Evolutionary conservation across 1,140 invertebrate genomes (phyloP).

Genomic region (Polypedilum pembai): DNA sequence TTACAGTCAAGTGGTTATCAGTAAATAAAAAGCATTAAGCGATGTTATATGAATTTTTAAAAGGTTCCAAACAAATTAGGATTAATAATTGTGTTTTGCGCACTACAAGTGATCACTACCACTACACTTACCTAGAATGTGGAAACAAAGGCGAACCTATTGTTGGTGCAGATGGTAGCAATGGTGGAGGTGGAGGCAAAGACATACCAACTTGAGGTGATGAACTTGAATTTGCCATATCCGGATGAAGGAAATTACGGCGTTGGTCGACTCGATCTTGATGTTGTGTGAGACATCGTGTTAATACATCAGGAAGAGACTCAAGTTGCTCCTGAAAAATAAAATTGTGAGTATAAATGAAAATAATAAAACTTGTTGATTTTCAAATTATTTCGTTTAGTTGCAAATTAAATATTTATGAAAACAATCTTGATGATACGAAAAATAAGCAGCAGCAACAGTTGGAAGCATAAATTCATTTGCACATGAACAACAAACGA

Average conservation of each 20-base stretch:
- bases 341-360: constrained; percentile 37
- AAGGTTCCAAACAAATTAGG: neutral
- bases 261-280: constrained; percentile 61
- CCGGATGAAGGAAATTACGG: constrained; percentile 76
- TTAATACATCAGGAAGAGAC: constrained; percentile 71
- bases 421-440: too few relatives aligned
- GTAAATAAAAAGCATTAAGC: neutral
- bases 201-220: constrained; percentile 39
- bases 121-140: constrained; percentile 41
- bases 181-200: constrained; percentile 36
- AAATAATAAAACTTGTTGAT: constrained; percentile 25
- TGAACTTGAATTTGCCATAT: constrained; percentile 55
- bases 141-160: constrained; percentile 43
- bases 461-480: too few relatives aligned
- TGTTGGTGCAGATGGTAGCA: constrained; percentile 41
- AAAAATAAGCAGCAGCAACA: too few relatives aligned
- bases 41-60: neutral
- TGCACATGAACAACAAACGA: too few relatives aligned
- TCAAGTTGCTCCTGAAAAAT: constrained; percentile 64
- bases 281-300: constrained; percentile 62
- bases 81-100: neutral
- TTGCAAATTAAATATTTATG: too few relatives aligned
- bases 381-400: neutral
- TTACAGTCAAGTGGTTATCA: too few relatives aligned
- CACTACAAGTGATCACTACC: constrained; percentile 29